Evolutionary conservation across 2,797 vertebrate species (phyloP).

Genomic region (Gallinago stenura): DNA sequence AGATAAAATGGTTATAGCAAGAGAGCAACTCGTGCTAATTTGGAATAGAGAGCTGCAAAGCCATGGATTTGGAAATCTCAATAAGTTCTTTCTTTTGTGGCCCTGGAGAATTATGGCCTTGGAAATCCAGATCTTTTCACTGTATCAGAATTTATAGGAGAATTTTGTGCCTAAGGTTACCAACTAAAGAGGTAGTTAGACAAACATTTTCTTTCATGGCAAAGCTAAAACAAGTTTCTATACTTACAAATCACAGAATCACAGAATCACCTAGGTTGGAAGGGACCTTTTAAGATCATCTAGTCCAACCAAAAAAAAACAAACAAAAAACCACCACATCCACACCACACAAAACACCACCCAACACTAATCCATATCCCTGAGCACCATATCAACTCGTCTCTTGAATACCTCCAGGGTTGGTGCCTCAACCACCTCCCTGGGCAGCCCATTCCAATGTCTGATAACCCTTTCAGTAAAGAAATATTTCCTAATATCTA

Average conservation of each 20-base stretch:
- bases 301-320: too few relatives aligned
- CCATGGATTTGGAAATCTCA: not conserved
- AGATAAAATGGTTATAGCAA: not conserved
- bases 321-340: too few relatives aligned
- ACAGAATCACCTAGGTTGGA: too few relatives aligned
- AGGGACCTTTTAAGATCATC: too few relatives aligned
- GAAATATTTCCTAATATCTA: too few relatives aligned
- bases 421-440: too few relatives aligned
- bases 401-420: too few relatives aligned
- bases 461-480: too few relatives aligned
- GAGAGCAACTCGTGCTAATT: rapidly evolving
- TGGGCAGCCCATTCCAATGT: too few relatives aligned
- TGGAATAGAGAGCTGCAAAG: not conserved
- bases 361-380: too few relatives aligned
- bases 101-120: not conserved
- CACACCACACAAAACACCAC: too few relatives aligned
- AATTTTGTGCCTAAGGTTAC: not conserved
- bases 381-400: too few relatives aligned
- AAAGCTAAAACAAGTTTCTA: not conserved
- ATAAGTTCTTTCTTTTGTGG: not conserved
- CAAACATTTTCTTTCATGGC: not conserved
- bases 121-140: not conserved
- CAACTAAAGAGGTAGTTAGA: not conserved
- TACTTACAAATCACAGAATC: not conserved
- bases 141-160: not conserved